Base-by-base conservation (phyloP, 2,113 vertebrate species). In the Gasterosteus aculeatus region DNA sequence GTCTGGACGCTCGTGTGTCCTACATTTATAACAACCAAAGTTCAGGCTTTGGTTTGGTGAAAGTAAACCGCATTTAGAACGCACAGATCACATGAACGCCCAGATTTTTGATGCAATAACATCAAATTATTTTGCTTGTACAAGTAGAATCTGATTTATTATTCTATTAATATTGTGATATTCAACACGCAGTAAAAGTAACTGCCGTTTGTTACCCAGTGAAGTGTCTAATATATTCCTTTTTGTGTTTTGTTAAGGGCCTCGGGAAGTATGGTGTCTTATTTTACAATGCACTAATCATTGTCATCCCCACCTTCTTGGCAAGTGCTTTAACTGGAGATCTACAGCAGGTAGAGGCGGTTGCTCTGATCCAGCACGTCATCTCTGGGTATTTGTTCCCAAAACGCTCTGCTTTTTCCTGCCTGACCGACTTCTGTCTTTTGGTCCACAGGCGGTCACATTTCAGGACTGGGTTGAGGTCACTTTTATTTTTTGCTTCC, bases 231-330 rank as follows among this genome's bases (percentile, higher is more conserved):
- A 63, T 65, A 18, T 73, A 66, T 56, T 63, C 56, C 38, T 69
- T 31, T 41, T 46, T 74, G 49, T 63, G 83, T 12, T 12, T 56
- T 69, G 83, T 41, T 2, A 56, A 98, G 97, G 95, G 95, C 61
- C 79, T 98, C 33, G 97, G 97, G 42, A 97, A 95, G 88, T 97
- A 97, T 0, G 97, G 96, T 22, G 93, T 99, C 57, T 93, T 99
- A 83, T 98, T 96, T 90, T 98, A 99, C 92, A 98, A 98, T 67
- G 95, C 96, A n/a, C 91, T 94, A 65, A 94, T 98, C 84, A 96
- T 97, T 85, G 88, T 98, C 65, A 71, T 97, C 63, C 97, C 97
- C 11, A 95, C 96, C 22, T 4, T 94, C 16, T 47, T 96, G 84
- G 87, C 94, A 44, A 96, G 96, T 69, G 85, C 88, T 10, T 95